These are phyloP conservation scores for Ochropacha duplaris DNA, from an alignment of 2,888 invertebrate species.

Conservation along the genomic window DNA sequence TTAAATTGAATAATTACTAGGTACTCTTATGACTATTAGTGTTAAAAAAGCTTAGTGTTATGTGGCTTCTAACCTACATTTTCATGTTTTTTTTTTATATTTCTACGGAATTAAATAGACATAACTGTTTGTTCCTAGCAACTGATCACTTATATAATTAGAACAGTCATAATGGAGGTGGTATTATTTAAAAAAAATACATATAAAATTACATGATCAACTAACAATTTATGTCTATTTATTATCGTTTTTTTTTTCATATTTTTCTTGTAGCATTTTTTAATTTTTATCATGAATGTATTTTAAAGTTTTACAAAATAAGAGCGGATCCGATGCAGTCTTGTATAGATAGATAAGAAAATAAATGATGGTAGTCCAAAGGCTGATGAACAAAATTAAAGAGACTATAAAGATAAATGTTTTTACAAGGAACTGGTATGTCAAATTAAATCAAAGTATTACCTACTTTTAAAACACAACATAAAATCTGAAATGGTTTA, in stretches of 20 bases:
- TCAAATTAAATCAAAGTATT: neutral
- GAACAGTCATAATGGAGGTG: too few relatives aligned
- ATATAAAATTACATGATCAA: too few relatives aligned
- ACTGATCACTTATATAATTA: too few relatives aligned
- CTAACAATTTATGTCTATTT: neutral
- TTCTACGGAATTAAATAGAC: neutral
- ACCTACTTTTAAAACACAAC: neutral
- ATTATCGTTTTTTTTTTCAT: neutral
- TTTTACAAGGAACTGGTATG: neutral
- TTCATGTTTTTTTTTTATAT: neutral
- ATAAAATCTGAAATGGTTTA: too few relatives aligned
- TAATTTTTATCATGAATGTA: neutral
- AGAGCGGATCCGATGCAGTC: neutral
- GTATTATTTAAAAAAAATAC: too few relatives aligned
- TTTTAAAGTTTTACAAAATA: neutral
- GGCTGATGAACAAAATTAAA: neutral
- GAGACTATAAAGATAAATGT: neutral
- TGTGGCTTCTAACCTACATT: neutral
- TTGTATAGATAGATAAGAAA: neutral
- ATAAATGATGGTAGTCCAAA: conserved; percentile 2
- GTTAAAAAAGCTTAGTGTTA: neutral
- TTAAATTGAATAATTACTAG: neutral
- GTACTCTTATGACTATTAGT: neutral
- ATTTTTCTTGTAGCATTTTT: neutral
- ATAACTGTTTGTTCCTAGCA: neutral